These are phyloP conservation scores for Phoeniculus purpureus DNA, from an alignment of 2,797 vertebrate species.

Conservation along the genomic window DNA sequence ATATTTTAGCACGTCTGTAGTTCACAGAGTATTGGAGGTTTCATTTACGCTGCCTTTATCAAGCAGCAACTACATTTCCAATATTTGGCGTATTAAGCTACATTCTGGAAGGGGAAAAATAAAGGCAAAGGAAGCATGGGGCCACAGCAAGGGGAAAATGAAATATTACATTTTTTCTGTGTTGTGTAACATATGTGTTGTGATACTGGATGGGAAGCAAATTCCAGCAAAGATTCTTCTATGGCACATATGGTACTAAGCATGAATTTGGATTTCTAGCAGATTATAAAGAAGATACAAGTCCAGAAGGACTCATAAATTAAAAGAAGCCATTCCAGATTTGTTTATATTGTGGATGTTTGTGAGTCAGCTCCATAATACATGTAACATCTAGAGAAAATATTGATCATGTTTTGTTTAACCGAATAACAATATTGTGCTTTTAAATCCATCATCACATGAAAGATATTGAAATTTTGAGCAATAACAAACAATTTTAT, in stretches of 20 bases:
- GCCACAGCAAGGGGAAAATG: slow-evolving; percentile 11
- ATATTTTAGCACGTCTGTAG: background rate
- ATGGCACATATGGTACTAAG: slow-evolving; percentile 32
- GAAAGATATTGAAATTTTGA: slow-evolving; percentile 74
- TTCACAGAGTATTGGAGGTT: background rate
- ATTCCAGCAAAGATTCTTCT: slow-evolving; percentile 47
- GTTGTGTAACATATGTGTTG: slow-evolving; percentile 37
- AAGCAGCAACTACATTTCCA: background rate
- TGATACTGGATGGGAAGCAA: slow-evolving; percentile 61
- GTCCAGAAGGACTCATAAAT: slow-evolving; percentile 55
- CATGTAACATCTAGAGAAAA: slow-evolving; percentile 69
- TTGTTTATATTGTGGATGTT: slow-evolving; percentile 69
- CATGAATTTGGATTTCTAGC: slow-evolving; percentile 5
- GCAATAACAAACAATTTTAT: slow-evolving; percentile 73
- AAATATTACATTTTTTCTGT: slow-evolving; percentile 44
- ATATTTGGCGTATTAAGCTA: slow-evolving; percentile 5
- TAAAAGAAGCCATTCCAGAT: slow-evolving; percentile 27
- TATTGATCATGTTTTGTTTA: slow-evolving; percentile 60
- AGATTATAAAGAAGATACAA: slow-evolving; percentile 66
- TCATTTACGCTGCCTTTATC: slow-evolving; percentile 40
- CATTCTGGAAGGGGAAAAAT: background rate
- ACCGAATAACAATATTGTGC: slow-evolving; percentile 68
- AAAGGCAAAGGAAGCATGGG: slow-evolving; percentile 7
- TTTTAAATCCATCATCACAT: slow-evolving; percentile 78
- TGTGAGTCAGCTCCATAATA: slow-evolving; percentile 44